Evolutionary conservation across 92 coral and sea anemone species (phyloP).

Genomic region (Ricordea florida): DNA sequence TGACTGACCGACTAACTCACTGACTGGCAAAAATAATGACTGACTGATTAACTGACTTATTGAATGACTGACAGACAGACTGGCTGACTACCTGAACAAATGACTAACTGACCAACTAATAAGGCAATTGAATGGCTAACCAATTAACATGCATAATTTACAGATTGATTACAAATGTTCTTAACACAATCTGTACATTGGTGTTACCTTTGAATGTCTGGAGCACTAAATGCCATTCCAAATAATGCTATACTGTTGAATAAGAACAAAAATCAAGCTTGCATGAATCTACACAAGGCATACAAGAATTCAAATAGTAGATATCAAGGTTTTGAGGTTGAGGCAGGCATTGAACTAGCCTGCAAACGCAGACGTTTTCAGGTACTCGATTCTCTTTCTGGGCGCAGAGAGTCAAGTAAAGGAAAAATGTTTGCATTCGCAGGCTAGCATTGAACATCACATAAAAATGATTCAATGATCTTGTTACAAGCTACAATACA

Average conservation of each 20-base stretch:
- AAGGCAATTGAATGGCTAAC: not conserved
- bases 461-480: too few species aligned
- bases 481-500: too few species aligned
- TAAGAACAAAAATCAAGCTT: not conserved
- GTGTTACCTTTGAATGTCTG: slow-evolving; percentile 85
- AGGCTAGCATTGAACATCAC: too few species aligned
- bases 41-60: not conserved
- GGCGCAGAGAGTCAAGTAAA: too few species aligned
- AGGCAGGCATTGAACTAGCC: too few species aligned
- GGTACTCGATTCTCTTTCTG: too few species aligned
- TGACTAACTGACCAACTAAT: not conserved
- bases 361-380: too few species aligned
- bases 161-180: too few species aligned
- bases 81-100: not conserved
- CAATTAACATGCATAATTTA: too few species aligned
- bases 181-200: not conserved
- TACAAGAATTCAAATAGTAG: too few species aligned
- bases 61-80: not conserved
- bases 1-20: not conserved
- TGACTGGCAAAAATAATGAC: not conserved
- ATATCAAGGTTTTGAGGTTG: too few species aligned
- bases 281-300: not conserved
- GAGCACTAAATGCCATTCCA: slow-evolving; percentile 99
- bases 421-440: too few species aligned
- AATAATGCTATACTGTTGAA: slow-evolving; percentile 80